Evolutionary conservation across 2,888 invertebrate species (phyloP), one percentile per base, ranked within the genome.

Genomic region (Sipha maydis): DNA sequence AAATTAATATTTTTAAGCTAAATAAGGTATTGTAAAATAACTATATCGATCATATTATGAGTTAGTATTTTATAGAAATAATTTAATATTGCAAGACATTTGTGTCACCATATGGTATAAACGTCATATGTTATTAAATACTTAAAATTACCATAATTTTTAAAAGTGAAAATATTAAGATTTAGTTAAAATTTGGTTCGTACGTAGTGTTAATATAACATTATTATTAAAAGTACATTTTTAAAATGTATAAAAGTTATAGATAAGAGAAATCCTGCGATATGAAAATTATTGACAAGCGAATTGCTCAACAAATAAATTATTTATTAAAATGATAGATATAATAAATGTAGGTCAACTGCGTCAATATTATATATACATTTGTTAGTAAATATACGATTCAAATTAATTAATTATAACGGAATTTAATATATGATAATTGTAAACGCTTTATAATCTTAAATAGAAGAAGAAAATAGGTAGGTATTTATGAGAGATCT

Each of bases 21-120:
- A 78, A 85, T 85, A 85, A 85, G 85, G 85, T 48, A 85, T 54
- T 85, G 69, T 28, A 69, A 4, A 78, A 77, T 25, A 25, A 83
- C 71, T 73, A 34, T 28, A 71, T 75, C 3, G 25, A 71, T 31
- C 31, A 48, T n/a, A 14, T 48, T 38, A 41, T 54, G 34, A 19
- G 28, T 48, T 71, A 11, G 38, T 25, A 31, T 19, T 38, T 38
- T 9, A 28, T 11, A 69, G 69, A 69, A 28, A 28, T 69, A 8
- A 69, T 28, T 69, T 69, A 8, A 1, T 31, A 28, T 28, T 17
- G 3, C 17, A 71, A 71, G 17, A 71, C 21, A 56, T 61, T 61
- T 7, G 25, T 8, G 21, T 61, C 19, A 61, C 61, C 19, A 21
- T 11, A 48, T 48, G 11, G 48, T 48, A 48, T 48, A 48, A 48